phyloP scores from a whole-genome alignment of 2,113 vertebrate genomes.

The Aleadryas rufinucha region DNA sequence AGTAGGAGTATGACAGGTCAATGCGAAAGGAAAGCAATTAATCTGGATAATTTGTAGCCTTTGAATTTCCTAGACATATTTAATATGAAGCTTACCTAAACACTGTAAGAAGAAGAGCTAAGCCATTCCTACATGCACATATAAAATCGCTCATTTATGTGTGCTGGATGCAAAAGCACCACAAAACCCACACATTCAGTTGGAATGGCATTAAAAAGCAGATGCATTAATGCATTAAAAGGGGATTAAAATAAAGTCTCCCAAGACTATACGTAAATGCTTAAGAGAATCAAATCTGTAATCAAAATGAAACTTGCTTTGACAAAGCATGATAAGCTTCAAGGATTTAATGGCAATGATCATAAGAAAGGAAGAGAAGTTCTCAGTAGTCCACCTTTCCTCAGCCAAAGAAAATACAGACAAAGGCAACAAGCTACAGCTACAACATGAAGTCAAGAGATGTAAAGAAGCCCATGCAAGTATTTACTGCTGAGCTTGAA shows the following conservation, averaged over 20 bases:
- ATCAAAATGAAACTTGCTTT: neutral
- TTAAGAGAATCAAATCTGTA: neutral
- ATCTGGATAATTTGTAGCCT: neutral
- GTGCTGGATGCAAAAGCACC: neutral
- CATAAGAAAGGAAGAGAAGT: neutral
- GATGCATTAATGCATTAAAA: neutral
- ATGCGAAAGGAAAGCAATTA: neutral
- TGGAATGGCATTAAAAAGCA: neutral
- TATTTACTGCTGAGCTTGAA: conserved; percentile 1
- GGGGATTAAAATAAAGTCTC: neutral
- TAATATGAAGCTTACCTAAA: neutral
- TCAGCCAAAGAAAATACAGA: conserved; percentile 5
- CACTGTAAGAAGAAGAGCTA: neutral
- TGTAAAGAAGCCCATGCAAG: conserved; percentile 2
- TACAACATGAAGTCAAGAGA: neutral
- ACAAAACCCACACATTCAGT: neutral
- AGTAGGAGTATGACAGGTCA: neutral
- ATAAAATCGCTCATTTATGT: neutral
- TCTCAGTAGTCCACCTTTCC: neutral
- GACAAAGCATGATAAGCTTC: neutral
- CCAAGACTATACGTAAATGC: neutral
- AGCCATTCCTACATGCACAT: accelerated
- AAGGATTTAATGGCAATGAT: neutral
- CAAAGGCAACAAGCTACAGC: neutral
- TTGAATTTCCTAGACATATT: neutral